Conservation (phyloP, 2,113 vertebrate species). For the Charina bottae region DNA sequence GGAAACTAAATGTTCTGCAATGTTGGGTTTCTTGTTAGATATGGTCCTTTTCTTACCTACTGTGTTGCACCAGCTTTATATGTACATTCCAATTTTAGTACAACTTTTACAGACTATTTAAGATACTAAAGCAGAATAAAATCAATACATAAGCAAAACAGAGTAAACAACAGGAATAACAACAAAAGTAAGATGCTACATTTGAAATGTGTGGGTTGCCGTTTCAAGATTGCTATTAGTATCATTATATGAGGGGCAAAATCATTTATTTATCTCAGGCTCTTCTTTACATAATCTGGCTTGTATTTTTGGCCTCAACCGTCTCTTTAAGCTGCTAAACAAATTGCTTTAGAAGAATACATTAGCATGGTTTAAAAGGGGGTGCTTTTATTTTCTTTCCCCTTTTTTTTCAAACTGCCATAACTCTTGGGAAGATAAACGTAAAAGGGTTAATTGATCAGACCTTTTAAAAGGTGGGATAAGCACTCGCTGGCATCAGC, state of each 20-base stretch:
- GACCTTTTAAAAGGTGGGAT: conserved; percentile 81
- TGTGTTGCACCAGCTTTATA: neutral
- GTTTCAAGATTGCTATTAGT: neutral
- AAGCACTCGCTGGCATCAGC: conserved; percentile 69
- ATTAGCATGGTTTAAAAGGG: conserved; percentile 78
- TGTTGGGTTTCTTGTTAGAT: neutral
- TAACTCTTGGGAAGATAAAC: conserved; percentile 73
- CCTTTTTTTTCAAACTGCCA: conserved; percentile 69
- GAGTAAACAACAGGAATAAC: neutral
- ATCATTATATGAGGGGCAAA: neutral
- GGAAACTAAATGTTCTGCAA: neutral
- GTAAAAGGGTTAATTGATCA: conserved; percentile 86
- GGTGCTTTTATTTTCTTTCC: conserved; percentile 32
- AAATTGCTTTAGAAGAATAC: conserved; percentile 72
- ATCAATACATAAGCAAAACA: neutral
- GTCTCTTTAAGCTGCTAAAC: conserved; percentile 72
- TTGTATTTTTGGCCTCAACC: neutral
- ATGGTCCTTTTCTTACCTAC: neutral
- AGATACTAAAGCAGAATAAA: neutral
- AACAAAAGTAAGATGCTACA: neutral
- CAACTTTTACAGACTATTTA: neutral
- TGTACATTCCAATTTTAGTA: neutral
- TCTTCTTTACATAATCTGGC: conserved; percentile 44
- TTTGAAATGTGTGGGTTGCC: neutral
- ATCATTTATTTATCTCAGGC: neutral